phyloP scores from a whole-genome alignment of 2,113 vertebrate species.

The Neodon shergylaensis region DNA sequence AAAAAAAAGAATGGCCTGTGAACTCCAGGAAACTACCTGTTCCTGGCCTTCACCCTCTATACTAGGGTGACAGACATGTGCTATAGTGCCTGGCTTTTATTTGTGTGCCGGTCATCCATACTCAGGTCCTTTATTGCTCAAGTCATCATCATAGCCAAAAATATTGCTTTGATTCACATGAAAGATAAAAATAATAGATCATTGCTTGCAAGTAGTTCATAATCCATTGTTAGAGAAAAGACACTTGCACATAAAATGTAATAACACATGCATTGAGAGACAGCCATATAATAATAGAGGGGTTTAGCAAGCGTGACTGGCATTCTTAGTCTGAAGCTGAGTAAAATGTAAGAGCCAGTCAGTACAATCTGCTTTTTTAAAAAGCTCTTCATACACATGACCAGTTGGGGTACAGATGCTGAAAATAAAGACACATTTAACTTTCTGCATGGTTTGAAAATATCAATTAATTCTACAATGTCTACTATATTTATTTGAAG shows the following conservation, averaged over 20 bases:
- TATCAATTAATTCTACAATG: background rate
- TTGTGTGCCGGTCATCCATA: background rate
- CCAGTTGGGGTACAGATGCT: background rate
- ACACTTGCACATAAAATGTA: background rate
- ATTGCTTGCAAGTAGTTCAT: background rate
- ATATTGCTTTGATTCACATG: background rate
- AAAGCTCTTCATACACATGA: background rate
- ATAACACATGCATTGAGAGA: background rate
- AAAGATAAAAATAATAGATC: constrained; percentile 11
- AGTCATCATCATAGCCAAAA: background rate
- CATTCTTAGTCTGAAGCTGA: background rate
- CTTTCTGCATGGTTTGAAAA: constrained; percentile 24
- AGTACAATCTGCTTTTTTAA: background rate
- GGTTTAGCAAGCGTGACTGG: background rate
- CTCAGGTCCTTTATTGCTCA: background rate
- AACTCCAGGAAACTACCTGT: background rate
- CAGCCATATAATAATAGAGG: background rate
- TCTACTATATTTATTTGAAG: background rate
- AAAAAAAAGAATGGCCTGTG: background rate
- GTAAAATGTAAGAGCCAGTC: background rate
- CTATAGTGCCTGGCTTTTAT: background rate
- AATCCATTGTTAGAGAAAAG: background rate
- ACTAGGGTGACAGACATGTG: background rate
- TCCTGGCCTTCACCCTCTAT: background rate
- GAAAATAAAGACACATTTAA: background rate